Evolutionary conservation across 2,888 invertebrate species (phyloP), one percentile per base, ranked within the genome.

Genomic region (Zootermopsis nevadensis): DNA sequence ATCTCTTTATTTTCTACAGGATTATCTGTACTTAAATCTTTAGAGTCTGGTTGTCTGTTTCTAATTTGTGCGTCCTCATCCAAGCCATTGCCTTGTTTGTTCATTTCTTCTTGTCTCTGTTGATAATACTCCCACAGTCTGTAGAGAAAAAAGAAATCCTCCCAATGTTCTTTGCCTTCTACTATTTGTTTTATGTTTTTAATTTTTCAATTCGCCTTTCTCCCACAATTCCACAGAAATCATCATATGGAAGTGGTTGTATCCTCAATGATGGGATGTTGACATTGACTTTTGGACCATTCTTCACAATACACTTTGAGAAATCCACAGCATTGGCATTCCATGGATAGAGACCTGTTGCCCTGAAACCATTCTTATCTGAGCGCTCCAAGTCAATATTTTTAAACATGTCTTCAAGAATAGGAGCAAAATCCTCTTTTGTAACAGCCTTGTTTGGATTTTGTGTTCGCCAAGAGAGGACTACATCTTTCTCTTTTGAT

Each of bases 251-350:
- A 66, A 66, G 66, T 15, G 22, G 66, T 10, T 22, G 66, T 24
- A 66, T 66, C 24, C 24, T 24, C n/a, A 27, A n/a, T n/a, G n/a
- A n/a, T n/a, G n/a, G n/a, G n/a, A n/a, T n/a, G n/a, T n/a, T n/a
- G n/a, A 33, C 72, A 72, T 31, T 27, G 27, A 31, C 30, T 4
- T 33, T 72, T 72, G 72, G 72, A 72, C 15, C 19, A 12, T 31
- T 24, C 33, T 72, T 72, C 24, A 8, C 27, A 27, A 27, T 48
- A 24, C 24, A 27, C 66, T 27, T 66, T 66, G 24, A 27, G 8
- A 33, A 72, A 31, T 72, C 72, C 72, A 72, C 72, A 7, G 33
- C 33, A 72, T 72, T 31, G 30, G 72, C 72, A 33, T 72, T 72
- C 72, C 72, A 72, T 33, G 72, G 33, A 22, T 33, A 33, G 15